phyloP scores from a whole-genome alignment of 1,140 invertebrate species.

The Ceratina calcarata region DNA sequence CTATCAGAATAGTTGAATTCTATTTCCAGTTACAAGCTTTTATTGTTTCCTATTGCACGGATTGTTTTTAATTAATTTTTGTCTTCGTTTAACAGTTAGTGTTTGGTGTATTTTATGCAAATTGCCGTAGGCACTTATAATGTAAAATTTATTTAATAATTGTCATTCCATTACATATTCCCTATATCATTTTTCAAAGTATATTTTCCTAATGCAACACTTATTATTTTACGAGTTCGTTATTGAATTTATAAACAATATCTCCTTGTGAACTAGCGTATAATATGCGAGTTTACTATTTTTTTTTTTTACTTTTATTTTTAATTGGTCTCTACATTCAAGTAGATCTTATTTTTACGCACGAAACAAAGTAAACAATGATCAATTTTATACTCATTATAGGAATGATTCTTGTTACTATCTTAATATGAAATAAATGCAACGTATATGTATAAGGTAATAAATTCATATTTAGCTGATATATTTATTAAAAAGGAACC shows the following conservation, averaged over 20 bases:
- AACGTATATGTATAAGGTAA: conserved; percentile 7
- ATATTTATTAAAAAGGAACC: conserved; percentile 60
- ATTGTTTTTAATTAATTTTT: conserved; percentile 46
- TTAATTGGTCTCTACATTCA: conserved; percentile 17
- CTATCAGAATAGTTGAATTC: conserved; percentile 29
- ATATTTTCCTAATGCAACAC: conserved; percentile 37
- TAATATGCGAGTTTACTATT: conserved; percentile 20
- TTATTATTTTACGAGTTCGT: conserved; percentile 28
- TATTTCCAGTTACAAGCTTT: conserved; percentile 57
- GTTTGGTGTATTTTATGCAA: conserved; percentile 55
- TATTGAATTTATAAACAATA: conserved; percentile 45
- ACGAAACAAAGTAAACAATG: conserved; percentile 12
- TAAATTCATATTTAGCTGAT: conserved; percentile 27
- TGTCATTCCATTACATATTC: conserved; percentile 55
- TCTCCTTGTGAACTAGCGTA: conserved; percentile 13
- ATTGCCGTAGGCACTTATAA: conserved; percentile 62
- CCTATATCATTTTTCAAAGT: conserved; percentile 35
- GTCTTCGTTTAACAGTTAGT: conserved; percentile 31
- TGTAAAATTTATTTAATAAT: conserved; percentile 54
- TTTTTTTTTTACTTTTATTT: conserved; percentile 18
- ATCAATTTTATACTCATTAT: conserved; percentile 19
- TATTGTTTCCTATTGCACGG: conserved; percentile 57
- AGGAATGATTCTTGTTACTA: conserved; percentile 22
- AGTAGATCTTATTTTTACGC: conserved; percentile 17
- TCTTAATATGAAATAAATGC: conserved; percentile 31